Evolutionary conservation across 1,140 invertebrate genomes (phyloP), one percentile per base, ranked within the genome.

Genomic region (Cydia amplana): DNA sequence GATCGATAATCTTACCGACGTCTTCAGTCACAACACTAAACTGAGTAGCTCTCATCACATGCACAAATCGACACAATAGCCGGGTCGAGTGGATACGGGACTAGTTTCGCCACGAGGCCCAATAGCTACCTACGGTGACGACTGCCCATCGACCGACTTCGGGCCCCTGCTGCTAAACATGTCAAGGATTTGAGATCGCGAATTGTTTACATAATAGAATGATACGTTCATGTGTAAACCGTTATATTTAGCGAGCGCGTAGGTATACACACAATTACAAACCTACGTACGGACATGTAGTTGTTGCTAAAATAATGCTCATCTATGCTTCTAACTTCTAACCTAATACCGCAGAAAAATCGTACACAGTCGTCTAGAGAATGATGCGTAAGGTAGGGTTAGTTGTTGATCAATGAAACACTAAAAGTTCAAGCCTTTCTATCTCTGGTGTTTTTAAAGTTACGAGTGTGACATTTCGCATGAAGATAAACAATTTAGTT

Each of bases 81-180:
- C 76, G 76, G 72, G 78, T 86, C 80, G 83, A 87, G 85, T 85
- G 85, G 81, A 86, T 87, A 88, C 85, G 83, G 85, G 85, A 81
- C 72, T 80, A 74, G 79, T 60, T 60, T 60, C 20, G 18, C 18
- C 55, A 60, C 55, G 55, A 23, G 55, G 55, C 55, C 55, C 55
- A 60, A 60, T 60, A 60, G 55, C 55, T 73, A 46, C 72, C 49
- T 55, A 64, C 73, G 28, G 46, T 28, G 55, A 25, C 43, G 16
- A n/a, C 20, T 60, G 20, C 6, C 55, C n/a, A 60, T 23, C 55
- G 55, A 60, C 55, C 55, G 55, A 60, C 55, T 23, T 23, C 0
- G 51, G 20, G 55, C 20, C 55, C 20, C 55, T 23, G n/a, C 49
- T 51, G 2, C 12, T 49, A 49, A n/a, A 20, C 18, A 60, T 60